phyloP scores from a whole-genome alignment of 2,113 vertebrate genomes.

The Monopterus albus region DNA sequence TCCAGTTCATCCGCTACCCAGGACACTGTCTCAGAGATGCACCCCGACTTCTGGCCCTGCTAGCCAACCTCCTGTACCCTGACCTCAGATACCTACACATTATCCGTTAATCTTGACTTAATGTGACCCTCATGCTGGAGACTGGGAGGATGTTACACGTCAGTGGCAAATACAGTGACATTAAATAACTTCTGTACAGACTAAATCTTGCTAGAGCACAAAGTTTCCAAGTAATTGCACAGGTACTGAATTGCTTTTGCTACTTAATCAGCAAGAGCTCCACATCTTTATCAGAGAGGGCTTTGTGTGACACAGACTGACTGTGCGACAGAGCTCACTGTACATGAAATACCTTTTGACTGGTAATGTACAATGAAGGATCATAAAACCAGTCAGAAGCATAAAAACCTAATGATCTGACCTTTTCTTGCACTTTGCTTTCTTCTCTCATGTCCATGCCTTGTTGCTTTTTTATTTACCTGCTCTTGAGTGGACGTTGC shows the following conservation, averaged over 20 bases:
- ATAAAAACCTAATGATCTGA: slow-evolving; percentile 18
- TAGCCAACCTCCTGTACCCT: slow-evolving; percentile 91
- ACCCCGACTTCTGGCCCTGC: slow-evolving; percentile 88
- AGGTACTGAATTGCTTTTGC: slow-evolving; percentile 19
- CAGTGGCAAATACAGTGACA: slow-evolving; percentile 9
- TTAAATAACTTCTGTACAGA: slow-evolving; percentile 8
- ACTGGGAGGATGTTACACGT: not conserved
- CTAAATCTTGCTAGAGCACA: slow-evolving; percentile 38
- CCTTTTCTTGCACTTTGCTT: slow-evolving; percentile 47
- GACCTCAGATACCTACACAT: slow-evolving; percentile 93
- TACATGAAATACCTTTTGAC: slow-evolving; percentile 7
- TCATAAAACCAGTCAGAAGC: slow-evolving; percentile 5
- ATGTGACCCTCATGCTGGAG: slow-evolving; percentile 20
- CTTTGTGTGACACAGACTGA: slow-evolving; percentile 6
- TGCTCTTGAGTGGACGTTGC: slow-evolving; percentile 30
- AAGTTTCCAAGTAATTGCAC: slow-evolving; percentile 33
- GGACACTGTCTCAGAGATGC: slow-evolving; percentile 90
- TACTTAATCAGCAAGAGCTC: slow-evolving; percentile 3
- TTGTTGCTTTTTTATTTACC: slow-evolving; percentile 54
- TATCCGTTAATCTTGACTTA: slow-evolving; percentile 81
- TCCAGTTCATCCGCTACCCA: slow-evolving; percentile 90
- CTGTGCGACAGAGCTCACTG: slow-evolving; percentile 2
- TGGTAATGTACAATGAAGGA: slow-evolving; percentile 1
- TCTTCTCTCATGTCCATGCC: slow-evolving; percentile 28
- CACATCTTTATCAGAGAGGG: not conserved